These are phyloP conservation scores for Lepidostoma basale DNA, from an alignment of 1,140 invertebrate genomes.

Conservation along the genomic window DNA sequence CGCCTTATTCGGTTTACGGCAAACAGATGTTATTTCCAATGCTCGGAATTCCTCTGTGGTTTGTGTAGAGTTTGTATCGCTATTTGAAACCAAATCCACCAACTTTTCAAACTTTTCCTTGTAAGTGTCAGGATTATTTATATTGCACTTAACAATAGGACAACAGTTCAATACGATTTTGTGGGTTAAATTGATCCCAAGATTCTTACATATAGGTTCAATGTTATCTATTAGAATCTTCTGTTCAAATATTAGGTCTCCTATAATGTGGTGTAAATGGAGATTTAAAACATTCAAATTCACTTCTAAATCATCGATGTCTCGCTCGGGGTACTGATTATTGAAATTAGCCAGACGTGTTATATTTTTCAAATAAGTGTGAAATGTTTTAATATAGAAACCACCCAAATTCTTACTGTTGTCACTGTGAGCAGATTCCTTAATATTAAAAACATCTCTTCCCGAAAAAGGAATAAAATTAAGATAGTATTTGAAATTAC, in stretches of 20 bases:
- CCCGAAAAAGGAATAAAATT: slow-evolving; percentile 39
- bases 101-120: slow-evolving; percentile 55
- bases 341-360: slow-evolving; percentile 52
- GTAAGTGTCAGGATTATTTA: slow-evolving; percentile 49
- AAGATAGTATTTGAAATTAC: not conserved
- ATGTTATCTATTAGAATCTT: slow-evolving; percentile 54
- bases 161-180: slow-evolving; percentile 60
- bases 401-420: slow-evolving; percentile 52
- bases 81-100: slow-evolving; percentile 50
- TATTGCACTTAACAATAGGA: slow-evolving; percentile 53
- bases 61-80: not conserved
- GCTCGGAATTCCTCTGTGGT: not conserved
- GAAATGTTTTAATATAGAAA: slow-evolving; percentile 57
- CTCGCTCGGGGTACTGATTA: slow-evolving; percentile 46
- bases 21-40: slow-evolving; percentile 41
- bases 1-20: slow-evolving; percentile 52
- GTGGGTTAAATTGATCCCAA: slow-evolving; percentile 58
- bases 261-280: slow-evolving; percentile 57
- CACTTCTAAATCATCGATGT: not conserved
- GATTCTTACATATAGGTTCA: slow-evolving; percentile 58
- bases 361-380: slow-evolving; percentile 57
- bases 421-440: slow-evolving; percentile 48
- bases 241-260: slow-evolving; percentile 57
- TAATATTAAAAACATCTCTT: slow-evolving; percentile 57
- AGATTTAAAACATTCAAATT: slow-evolving; percentile 54